Base-by-base conservation (phyloP, 1,140 invertebrate species). In the Dendroctonus valens region DNA sequence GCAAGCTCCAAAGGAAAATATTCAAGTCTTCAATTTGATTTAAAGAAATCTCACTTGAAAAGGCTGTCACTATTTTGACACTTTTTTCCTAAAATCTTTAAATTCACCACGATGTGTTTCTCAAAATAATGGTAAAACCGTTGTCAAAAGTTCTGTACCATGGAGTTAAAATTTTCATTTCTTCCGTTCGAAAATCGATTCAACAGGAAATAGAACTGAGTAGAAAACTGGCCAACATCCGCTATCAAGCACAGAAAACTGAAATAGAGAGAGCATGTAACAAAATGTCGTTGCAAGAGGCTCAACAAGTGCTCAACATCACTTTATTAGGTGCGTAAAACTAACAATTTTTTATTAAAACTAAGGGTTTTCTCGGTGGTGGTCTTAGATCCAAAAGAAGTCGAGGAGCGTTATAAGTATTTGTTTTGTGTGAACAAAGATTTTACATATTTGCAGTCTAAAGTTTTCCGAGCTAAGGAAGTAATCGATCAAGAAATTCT, bases 81-180 rank as follows among this genome's bases (percentile, higher is more conserved):
- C 26, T 2, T 26, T 26, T 26, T 26, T 26, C 26, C 26, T 26
- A 26, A 26, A 26, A 46, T 46, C 9, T 14, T 46, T 46, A 46
- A 46, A 46, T 11, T 46, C 0, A 46, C 9, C 1, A 11, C 44
- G 15, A 15, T 14, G 37, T 58, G 42, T 9, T 42, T 3, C 0
- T 42, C 6, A 51, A 61, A 38, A 49, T 15, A 7, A 65, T 65
- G 62, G 54, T 57, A 15, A 65, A 65, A 49, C 50, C 44, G 3
- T 42, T 65, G 12, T 11, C 42, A 0, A 41, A 53, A 46, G 41
- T 63, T 5, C 14, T 65, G n/a, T 65, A 41, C 14, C 42, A 65
- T 57, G 62, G 53, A 40, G 8, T 41, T 11, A 57, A 49, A 50
- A 65, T 65, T 57, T n/a, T 57, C 42, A 40, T 37, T 26, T 14